Percentiles rank a stretch among this genome's conserved stretches.
Conservation (phyloP, 1,140 invertebrate genomes). For the Drosophila mayri region DNA sequence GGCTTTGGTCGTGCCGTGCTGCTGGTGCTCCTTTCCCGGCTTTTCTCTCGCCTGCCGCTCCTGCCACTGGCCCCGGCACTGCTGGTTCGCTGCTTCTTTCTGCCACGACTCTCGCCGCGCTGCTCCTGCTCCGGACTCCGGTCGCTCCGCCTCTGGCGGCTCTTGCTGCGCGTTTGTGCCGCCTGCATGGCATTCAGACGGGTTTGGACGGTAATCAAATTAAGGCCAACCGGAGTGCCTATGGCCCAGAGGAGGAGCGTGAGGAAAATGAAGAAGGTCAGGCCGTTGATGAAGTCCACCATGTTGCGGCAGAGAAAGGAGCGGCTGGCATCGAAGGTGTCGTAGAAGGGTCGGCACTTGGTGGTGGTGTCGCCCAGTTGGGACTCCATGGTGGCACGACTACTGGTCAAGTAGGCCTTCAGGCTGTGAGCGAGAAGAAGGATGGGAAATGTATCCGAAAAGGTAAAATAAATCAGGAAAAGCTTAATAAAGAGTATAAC, state of each 20-base stretch:
- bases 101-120: slow-evolving; percentile 35
- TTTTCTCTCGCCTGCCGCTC: slow-evolving; percentile 48
- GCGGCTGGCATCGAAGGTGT: slow-evolving; percentile 88
- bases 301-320: slow-evolving; percentile 89
- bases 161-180: slow-evolving; percentile 56
- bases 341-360: slow-evolving; percentile 90
- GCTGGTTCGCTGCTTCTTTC: slow-evolving; percentile 56
- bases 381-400: slow-evolving; percentile 88
- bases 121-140: slow-evolving; percentile 51
- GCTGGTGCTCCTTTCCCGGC: slow-evolving; percentile 71
- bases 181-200: slow-evolving; percentile 67
- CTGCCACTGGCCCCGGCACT: slow-evolving; percentile 45
- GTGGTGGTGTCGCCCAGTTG: slow-evolving; percentile 88
- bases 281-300: slow-evolving; percentile 89
- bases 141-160: slow-evolving; percentile 38
- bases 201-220: slow-evolving; percentile 75
- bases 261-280: slow-evolving; percentile 86
- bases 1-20: slow-evolving; percentile 60
- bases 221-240: slow-evolving; percentile 83
- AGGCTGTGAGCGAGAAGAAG: slow-evolving; percentile 83
- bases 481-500: neutral
- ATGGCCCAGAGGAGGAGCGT: slow-evolving; percentile 83
- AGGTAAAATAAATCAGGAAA: neutral
- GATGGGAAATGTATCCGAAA: neutral
- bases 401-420: slow-evolving; percentile 88